Base-by-base conservation (phyloP, 2,888 invertebrate species). In the Diplazon laetatorius region DNA sequence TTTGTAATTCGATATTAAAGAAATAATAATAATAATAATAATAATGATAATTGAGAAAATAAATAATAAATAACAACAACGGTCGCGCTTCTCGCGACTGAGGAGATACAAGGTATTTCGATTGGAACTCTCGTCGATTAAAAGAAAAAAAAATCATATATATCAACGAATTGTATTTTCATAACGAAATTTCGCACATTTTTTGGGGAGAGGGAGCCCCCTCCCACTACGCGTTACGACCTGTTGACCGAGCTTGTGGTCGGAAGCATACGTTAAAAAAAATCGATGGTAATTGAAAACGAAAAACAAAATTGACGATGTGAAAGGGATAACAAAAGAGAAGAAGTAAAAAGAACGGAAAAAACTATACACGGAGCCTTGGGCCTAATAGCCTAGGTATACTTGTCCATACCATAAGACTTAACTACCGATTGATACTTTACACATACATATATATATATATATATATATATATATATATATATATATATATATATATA, bases 401-500 rank as follows among this genome's bases (percentile, higher is more conserved):
- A 88, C 85, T 88, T 90, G 91, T 91, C 90, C 91, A 90, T 90
- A 88, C 84, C 89, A 90, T 89, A 91, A 91, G 90, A 91, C 91
- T 91, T 90, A 89, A 90, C 86, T 88, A 90, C 87, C 82, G 87
- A 89, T 88, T 87, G 86, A 89, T 87, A 89, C 88, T 89, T 89
- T 86, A 86, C 87, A 88, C n/a, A n/a, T n/a, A n/a, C n/a, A n/a
- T n/a, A n/a, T n/a, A n/a, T n/a, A n/a, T n/a, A n/a, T 84, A 65
- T 57, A 57, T 65, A 55, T n/a, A n/a, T n/a, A n/a, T n/a, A n/a
- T n/a, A n/a, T n/a, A n/a, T n/a, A n/a, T n/a, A n/a, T n/a, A n/a
- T n/a, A n/a, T n/a, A n/a, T n/a, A n/a, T n/a, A n/a, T n/a, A n/a
- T n/a, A n/a, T 83, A 80, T 87, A n/a, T n/a, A n/a, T n/a, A n/a